Evolutionary conservation across 2,797 vertebrate genomes (phyloP).

Genomic region (Aplochiton taeniatus): DNA sequence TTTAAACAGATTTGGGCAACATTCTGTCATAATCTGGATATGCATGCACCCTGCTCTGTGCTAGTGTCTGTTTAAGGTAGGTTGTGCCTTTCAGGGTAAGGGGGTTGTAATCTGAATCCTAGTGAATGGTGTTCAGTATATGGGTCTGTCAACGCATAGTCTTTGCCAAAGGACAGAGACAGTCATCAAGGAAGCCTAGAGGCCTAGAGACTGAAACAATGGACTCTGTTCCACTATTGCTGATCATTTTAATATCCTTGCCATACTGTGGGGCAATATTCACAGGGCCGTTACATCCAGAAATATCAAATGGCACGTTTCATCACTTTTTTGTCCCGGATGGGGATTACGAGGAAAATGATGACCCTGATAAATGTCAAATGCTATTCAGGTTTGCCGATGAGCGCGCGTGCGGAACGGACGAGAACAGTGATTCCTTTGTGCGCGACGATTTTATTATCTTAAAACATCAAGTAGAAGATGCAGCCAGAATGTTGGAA

Average conservation of each 20-base stretch:
- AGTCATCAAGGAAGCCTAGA: not conserved
- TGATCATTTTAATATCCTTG: conserved; percentile 65
- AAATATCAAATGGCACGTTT: conserved; percentile 95
- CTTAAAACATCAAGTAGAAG: conserved; percentile 89
- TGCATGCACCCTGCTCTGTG: too few relatives aligned
- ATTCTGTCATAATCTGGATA: too few relatives aligned
- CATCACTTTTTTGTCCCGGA: conserved; percentile 98
- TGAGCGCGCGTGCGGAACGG: conserved; percentile 74
- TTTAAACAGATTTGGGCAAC: too few relatives aligned
- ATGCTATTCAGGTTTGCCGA: conserved; percentile 92
- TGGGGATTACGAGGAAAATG: conserved; percentile 93
- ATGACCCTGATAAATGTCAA: conserved; percentile 93
- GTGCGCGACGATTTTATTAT: conserved; percentile 89
- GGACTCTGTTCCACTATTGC: conserved; percentile 71
- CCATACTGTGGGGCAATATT: conserved; percentile 75
- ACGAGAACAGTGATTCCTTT: conserved; percentile 73
- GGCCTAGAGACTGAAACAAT: conserved; percentile 53
- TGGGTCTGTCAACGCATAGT: conserved; percentile 41
- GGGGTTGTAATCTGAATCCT: conserved; percentile 65
- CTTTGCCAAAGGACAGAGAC: conserved; percentile 35
- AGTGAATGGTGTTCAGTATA: conserved; percentile 33
- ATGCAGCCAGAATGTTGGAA: conserved; percentile 88
- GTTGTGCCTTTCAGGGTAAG: conserved; percentile 62
- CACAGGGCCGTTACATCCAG: conserved; percentile 86
- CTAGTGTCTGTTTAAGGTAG: conserved; percentile 14